Percentiles rank a stretch among this genome's conserved stretches.
phyloP scores from a whole-genome alignment of 1,140 invertebrate species.

The Gyrodactylus salaris region DNA sequence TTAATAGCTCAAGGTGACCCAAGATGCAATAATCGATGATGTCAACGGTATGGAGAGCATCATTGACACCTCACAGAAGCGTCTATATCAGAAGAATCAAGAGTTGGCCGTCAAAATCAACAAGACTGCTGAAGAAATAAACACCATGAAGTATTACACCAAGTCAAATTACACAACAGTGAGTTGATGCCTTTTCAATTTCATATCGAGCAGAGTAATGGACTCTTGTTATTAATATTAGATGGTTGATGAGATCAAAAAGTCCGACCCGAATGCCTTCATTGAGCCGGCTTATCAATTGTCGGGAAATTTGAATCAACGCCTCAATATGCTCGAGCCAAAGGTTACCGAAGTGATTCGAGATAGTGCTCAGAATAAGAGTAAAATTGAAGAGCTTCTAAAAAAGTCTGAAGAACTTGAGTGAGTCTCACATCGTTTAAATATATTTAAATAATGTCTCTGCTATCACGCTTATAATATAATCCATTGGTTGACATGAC shows the following conservation, averaged over 20 bases:
- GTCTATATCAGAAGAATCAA: not conserved
- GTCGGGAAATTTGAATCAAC: not conserved
- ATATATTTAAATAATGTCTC: not conserved
- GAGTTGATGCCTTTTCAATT: not conserved
- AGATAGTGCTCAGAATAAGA: not conserved
- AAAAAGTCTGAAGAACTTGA: not conserved
- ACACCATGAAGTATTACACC: not conserved
- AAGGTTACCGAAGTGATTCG: not conserved
- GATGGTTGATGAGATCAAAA: not conserved
- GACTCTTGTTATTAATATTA: not conserved
- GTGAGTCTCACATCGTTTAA: not conserved
- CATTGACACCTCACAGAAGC: not conserved
- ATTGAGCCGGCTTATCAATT: not conserved
- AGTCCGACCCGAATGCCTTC: not conserved
- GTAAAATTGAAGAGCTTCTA: not conserved
- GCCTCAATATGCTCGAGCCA: not conserved
- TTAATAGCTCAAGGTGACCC: not conserved
- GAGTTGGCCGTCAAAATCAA: not conserved
- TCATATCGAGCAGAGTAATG: too few relatives aligned
- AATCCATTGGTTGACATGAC: too few relatives aligned
- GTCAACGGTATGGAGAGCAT: not conserved
- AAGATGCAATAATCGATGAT: not conserved
- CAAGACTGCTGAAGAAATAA: not conserved
- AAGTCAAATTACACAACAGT: not conserved
- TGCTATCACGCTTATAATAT: too few relatives aligned